phyloP scores from a whole-genome alignment of 2,113 vertebrate species.

The Ctenodactylus gundi region DNA sequence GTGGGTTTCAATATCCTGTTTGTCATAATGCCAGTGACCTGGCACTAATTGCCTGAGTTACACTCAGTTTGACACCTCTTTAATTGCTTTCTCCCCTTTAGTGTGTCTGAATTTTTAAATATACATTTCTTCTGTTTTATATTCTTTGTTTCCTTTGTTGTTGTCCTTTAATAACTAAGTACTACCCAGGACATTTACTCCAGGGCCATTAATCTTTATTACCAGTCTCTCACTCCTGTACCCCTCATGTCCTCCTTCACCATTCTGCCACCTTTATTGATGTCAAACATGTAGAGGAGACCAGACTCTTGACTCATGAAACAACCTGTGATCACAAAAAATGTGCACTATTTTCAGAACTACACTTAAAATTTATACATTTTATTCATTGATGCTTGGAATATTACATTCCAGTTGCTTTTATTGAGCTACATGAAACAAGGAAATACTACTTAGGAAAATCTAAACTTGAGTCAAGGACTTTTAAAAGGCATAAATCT shows the following conservation, averaged over 20 bases:
- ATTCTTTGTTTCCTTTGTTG: constrained; percentile 58
- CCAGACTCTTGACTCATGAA: not conserved
- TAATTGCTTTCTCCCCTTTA: constrained; percentile 80
- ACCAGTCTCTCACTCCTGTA: constrained; percentile 44
- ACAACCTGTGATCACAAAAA: constrained; percentile 24
- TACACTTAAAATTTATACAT: not conserved
- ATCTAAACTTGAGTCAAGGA: constrained; percentile 28
- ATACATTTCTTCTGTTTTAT: constrained; percentile 45
- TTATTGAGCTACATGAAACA: not conserved
- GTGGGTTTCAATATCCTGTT: constrained; percentile 70
- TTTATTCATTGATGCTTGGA: not conserved
- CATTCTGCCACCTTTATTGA: constrained; percentile 44
- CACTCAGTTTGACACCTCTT: constrained; percentile 76
- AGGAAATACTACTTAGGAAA: not conserved
- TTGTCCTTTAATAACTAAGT: constrained; percentile 62
- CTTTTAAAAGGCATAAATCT: constrained; percentile 33
- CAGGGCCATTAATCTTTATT: constrained; percentile 68
- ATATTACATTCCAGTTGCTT: constrained; percentile 43
- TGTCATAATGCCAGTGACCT: constrained; percentile 76
- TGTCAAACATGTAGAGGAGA: constrained; percentile 7
- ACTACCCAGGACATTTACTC: constrained; percentile 47
- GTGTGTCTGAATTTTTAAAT: constrained; percentile 66
- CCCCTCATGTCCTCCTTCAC: not conserved
- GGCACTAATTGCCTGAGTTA: constrained; percentile 74
- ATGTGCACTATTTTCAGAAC: constrained; percentile 31